phyloP scores from a whole-genome alignment of 2,113 vertebrate species.

The Sisor rabdophorus region DNA sequence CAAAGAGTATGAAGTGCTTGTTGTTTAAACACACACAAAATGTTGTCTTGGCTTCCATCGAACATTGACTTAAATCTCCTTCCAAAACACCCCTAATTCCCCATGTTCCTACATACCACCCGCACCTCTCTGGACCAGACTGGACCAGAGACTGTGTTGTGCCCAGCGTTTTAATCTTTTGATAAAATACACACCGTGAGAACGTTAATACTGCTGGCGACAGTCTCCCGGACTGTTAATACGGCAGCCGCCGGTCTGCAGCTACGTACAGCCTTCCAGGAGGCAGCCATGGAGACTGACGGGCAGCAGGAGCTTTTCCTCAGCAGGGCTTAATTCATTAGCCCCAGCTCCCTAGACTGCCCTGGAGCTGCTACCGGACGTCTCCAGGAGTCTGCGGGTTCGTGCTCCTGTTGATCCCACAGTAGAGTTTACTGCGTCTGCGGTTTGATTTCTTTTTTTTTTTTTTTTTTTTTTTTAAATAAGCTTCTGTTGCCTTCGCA shows the following conservation, averaged over 20 bases:
- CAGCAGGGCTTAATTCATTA: conserved; percentile 39
- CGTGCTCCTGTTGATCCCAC: background rate
- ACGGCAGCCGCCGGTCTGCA: conserved; percentile 27
- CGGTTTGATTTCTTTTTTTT: background rate
- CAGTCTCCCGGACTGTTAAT: conserved; percentile 42
- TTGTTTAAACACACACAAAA: background rate
- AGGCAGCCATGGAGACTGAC: conserved; percentile 47
- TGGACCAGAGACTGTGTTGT: background rate
- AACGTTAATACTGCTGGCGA: conserved; percentile 46
- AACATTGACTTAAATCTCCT: background rate
- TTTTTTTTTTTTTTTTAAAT: too few species aligned
- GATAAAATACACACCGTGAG: conserved; percentile 25
- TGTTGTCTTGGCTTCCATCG: background rate
- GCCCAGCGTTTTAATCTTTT: conserved; percentile 3
- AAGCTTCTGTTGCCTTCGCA: background rate
- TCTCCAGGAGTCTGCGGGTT: background rate
- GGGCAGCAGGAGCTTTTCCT: conserved; percentile 27
- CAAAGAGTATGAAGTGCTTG: background rate
- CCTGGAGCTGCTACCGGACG: conserved; percentile 24
- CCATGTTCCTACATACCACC: background rate
- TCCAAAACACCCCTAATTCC: background rate
- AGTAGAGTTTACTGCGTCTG: background rate
- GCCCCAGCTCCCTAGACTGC: conserved; percentile 25
- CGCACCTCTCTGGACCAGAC: background rate
- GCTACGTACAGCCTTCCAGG: conserved; percentile 13